These are phyloP conservation scores for Gobiocypris rarus DNA, from an alignment of 2,113 vertebrate genomes.

Conservation along the genomic window DNA sequence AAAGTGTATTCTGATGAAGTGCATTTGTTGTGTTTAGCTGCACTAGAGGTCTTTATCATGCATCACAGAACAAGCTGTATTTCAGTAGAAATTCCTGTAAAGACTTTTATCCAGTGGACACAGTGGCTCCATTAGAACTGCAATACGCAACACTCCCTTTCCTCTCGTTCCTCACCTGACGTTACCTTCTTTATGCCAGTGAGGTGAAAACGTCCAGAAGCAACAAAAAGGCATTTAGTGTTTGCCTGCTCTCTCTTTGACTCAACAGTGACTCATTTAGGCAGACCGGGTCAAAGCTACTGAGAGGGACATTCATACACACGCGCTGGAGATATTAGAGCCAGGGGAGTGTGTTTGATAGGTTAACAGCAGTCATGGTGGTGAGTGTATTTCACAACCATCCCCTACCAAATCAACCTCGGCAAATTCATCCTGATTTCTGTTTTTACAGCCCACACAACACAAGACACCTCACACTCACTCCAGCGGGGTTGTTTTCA, in stretches of 20 bases:
- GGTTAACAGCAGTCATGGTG: constrained; percentile 1
- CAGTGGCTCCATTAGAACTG: background rate
- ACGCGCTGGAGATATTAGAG: background rate
- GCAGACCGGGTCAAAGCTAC: background rate
- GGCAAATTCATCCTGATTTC: background rate
- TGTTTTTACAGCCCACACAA: constrained; percentile 29
- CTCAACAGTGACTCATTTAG: background rate
- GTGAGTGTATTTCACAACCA: constrained; percentile 16
- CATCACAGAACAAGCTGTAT: no score
- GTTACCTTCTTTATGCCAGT: constrained; percentile 24
- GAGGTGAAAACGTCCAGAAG: background rate
- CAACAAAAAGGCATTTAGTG: background rate
- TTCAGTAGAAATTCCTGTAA: no score
- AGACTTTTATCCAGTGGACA: no score
- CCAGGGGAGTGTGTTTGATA: background rate
- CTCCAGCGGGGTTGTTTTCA: background rate
- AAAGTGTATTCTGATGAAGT: no score
- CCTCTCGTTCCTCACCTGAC: constrained; percentile 7
- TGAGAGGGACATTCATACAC: background rate
- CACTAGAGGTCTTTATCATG: no score
- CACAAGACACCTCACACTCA: background rate
- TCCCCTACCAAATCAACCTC: background rate
- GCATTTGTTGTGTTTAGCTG: no score
- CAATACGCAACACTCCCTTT: background rate
- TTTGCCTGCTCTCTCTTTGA: background rate